Evolutionary conservation across 2,113 vertebrate genomes (phyloP).

Genomic region (Lynx canadensis): DNA sequence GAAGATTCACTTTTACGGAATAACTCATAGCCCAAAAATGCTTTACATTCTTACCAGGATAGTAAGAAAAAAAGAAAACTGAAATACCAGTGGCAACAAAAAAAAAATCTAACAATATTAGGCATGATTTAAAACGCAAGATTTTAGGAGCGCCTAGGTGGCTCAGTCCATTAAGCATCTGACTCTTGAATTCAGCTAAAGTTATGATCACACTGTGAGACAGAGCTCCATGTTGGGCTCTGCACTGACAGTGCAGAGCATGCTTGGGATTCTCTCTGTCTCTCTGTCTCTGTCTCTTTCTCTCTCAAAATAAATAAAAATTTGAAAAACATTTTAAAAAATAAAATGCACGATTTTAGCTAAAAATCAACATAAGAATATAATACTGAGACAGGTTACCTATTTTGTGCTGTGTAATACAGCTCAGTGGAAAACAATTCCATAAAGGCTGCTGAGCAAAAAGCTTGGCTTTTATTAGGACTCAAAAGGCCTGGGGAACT

Average conservation of each 20-base stretch:
- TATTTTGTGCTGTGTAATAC: neutral
- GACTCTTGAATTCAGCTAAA: too few species aligned
- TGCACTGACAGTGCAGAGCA: too few species aligned
- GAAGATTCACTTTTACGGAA: constrained; percentile 37
- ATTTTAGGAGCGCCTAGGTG: neutral
- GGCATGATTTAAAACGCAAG: constrained; percentile 2
- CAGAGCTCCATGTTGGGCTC: too few species aligned
- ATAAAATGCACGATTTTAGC: neutral
- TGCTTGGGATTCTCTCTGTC: too few species aligned
- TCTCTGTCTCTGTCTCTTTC: too few species aligned
- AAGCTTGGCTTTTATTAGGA: constrained; percentile 15
- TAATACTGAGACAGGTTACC: neutral
- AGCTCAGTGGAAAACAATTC: neutral
- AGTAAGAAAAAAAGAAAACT: neutral
- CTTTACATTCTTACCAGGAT: neutral
- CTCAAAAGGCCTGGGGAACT: constrained; percentile 12
- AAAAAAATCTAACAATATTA: constrained; percentile 8
- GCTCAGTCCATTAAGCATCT: too few species aligned
- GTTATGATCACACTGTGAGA: too few species aligned
- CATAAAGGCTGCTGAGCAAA: neutral
- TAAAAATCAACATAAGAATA: constrained; percentile 14
- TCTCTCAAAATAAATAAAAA: too few species aligned
- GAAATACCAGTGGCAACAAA: neutral
- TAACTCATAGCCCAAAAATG: neutral
- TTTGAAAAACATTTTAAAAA: too few species aligned